Evolutionary conservation across 2,113 vertebrate genomes (phyloP).

Genomic region (Saguinus midas): DNA sequence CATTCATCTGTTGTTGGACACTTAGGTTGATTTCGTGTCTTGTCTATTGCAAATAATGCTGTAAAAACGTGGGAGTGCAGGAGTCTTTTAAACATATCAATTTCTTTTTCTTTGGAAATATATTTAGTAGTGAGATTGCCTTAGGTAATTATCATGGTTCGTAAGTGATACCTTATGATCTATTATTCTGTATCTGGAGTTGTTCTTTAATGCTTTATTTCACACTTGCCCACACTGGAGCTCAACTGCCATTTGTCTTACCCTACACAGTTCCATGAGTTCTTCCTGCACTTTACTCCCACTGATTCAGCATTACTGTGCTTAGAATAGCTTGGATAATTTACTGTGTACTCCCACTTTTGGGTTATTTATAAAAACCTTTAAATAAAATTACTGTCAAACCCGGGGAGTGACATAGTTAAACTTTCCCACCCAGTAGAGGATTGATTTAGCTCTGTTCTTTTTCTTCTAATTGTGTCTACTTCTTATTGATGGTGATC

Average conservation of each 20-base stretch:
- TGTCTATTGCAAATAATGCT: not conserved
- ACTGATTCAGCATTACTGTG: conserved; percentile 68
- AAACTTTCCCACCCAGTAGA: conserved; percentile 22
- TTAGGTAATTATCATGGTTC: conserved; percentile 47
- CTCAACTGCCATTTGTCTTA: conserved; percentile 36
- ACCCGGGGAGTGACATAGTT: conserved; percentile 51
- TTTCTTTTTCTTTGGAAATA: not conserved
- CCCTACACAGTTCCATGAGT: conserved; percentile 15
- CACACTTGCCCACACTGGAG: conserved; percentile 6
- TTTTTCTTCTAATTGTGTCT: not conserved
- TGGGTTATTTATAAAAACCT: conserved; percentile 74
- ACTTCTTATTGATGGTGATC: not conserved
- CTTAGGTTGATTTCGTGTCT: not conserved
- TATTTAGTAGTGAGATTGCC: not conserved
- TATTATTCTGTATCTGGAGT: not conserved
- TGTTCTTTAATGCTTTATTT: conserved; percentile 26
- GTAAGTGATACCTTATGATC: not conserved
- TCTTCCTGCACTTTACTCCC: conserved; percentile 30
- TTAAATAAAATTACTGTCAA: conserved; percentile 75
- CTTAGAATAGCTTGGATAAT: conserved; percentile 45
- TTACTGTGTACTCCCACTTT: conserved; percentile 67
- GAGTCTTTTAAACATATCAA: not conserved
- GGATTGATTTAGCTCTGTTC: conserved; percentile 51
- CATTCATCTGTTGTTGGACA: not conserved
- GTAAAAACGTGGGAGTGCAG: not conserved